Evolutionary conservation across 2,888 invertebrate species (phyloP), one percentile per base, ranked within the genome.

Genomic region (Microplitis manilae): DNA sequence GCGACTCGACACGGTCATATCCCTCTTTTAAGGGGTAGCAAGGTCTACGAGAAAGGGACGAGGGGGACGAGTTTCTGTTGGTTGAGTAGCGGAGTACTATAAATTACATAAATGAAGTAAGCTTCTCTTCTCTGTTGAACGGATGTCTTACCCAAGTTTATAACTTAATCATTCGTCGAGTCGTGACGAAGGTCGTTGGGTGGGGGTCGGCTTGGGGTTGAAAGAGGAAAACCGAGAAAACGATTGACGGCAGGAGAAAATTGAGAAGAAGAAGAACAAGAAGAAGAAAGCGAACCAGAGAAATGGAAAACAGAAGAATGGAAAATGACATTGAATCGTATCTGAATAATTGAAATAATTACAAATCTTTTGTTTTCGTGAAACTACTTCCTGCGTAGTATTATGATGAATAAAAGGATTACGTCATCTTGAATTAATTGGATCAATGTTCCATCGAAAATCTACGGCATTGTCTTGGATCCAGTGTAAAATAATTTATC

Each of bases 91-190:
- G 76, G 81, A 82, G 85, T 84, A 83, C 86, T 86, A 86, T 87
- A 86, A 86, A 87, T 87, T 86, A 86, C 87, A 84, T 86, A 87
- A 87, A 87, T 86, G 85, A 87, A 87, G 85, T 85, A 85, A 85
- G 84, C 83, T 82, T 80, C 83, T 81, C 81, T 72, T 81, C 30
- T 30, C 30, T 30, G 30, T 83, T 82, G 83, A 85, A 86, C 81
- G 84, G 82, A 84, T 84, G 82, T 85, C 86, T 85, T 85, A 84
- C 84, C 64, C 84, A 85, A 87, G 84, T 86, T 86, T 86, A 84
- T 86, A 86, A 86, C 87, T 86, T 84, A 86, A 87, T 87, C 86
- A 86, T 84, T 81, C 60, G 77, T 59, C 40, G 64, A 67, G 73
- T 64, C 64, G 20, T 40, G 62, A 67, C 59, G 61, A 73, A 41